These are phyloP conservation scores for Gerris lacustris DNA, from an alignment of 2,888 invertebrate species.

Conservation along the genomic window DNA sequence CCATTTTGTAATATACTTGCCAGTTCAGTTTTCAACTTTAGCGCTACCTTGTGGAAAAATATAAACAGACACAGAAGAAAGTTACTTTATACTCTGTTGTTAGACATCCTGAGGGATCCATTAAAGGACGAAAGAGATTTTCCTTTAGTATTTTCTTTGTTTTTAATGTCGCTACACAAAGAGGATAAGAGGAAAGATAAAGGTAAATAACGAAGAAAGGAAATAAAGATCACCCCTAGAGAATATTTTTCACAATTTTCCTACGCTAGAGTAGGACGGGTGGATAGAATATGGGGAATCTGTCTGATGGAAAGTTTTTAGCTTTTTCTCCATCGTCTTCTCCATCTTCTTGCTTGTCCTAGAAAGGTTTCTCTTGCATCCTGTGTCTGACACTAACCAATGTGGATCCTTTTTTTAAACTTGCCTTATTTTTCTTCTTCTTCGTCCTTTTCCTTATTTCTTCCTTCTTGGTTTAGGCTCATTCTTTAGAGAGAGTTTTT, in stretches of 20 bases:
- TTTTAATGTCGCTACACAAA: too few species aligned
- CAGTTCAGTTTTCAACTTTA: too few species aligned
- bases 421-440: not conserved
- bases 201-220: not conserved
- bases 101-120: too few species aligned
- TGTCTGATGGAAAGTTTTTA: not conserved
- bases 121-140: too few species aligned
- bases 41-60: too few species aligned
- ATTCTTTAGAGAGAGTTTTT: not conserved
- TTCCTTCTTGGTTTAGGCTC: not conserved
- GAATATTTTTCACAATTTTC: slow-evolving; percentile 9
- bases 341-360: not conserved
- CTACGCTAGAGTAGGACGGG: not conserved
- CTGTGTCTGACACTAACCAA: not conserved
- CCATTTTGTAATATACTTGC: too few species aligned
- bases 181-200: too few species aligned
- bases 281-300: not conserved
- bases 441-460: not conserved
- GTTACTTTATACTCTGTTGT: too few species aligned
- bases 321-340: not conserved
- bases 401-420: not conserved
- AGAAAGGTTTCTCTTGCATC: too few species aligned
- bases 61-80: too few species aligned
- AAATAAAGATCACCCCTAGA: not conserved
- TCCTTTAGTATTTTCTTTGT: too few species aligned